A percentile compares a stretch with the other conserved stretches of the same genome.
phyloP scores from a whole-genome alignment of 2,113 vertebrate genomes.

The Mastomys coucha region DNA sequence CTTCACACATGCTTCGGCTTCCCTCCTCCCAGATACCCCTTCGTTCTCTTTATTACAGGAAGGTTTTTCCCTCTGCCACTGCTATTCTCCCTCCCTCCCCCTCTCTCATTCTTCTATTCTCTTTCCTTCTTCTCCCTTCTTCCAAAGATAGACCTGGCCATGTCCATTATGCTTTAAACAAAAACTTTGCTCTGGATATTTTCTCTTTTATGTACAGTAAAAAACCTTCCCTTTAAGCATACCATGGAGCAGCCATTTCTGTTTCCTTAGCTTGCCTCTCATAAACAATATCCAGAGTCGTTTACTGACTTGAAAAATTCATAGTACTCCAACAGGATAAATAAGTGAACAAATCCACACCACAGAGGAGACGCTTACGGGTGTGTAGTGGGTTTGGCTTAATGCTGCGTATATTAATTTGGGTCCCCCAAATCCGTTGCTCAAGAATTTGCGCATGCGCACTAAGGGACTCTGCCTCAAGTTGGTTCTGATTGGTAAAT shows the following conservation, averaged over 20 bases:
- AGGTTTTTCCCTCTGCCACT: background rate
- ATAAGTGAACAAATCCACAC: background rate
- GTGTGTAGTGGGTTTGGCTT: background rate
- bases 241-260: background rate
- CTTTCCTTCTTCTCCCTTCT: background rate
- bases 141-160: background rate
- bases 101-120: background rate
- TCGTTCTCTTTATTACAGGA: background rate
- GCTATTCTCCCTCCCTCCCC: background rate
- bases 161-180: background rate
- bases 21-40: background rate
- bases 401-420: too few relatives aligned
- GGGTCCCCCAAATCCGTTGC: too few relatives aligned
- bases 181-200: background rate
- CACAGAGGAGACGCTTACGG: background rate
- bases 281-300: background rate
- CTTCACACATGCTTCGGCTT: background rate
- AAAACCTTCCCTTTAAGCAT: background rate
- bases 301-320: constrained; percentile 33
- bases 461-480: too few relatives aligned
- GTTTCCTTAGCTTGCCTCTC: background rate
- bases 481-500: too few relatives aligned
- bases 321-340: background rate
- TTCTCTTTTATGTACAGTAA: background rate
- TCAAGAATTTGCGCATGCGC: too few relatives aligned